Percentiles rank a stretch among this genome's conserved stretches.
These are phyloP conservation scores for Amphiprion clarkii DNA, from an alignment of 2,797 vertebrate genomes.

Conservation along the genomic window DNA sequence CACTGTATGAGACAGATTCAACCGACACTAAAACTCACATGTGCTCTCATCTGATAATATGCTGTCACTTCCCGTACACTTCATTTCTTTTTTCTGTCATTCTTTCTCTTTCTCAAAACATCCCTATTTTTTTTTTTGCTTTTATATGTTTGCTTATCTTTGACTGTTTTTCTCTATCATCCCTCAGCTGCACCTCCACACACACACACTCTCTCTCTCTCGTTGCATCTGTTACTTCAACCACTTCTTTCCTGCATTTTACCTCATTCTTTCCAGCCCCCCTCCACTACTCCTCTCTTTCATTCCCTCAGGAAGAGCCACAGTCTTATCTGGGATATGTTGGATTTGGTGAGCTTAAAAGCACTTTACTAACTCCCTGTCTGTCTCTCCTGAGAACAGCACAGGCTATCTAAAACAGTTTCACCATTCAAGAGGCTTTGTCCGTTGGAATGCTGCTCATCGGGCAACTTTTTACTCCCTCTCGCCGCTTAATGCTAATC, in stretches of 20 bases:
- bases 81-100: slow-evolving; percentile 29
- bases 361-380: slow-evolving; percentile 75
- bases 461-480: slow-evolving; percentile 47
- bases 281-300: slow-evolving; percentile 52
- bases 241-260: slow-evolving; percentile 49
- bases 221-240: slow-evolving; percentile 45
- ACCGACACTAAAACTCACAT: slow-evolving; percentile 57
- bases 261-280: slow-evolving; percentile 65
- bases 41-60: slow-evolving; percentile 57
- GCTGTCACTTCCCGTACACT: slow-evolving; percentile 32
- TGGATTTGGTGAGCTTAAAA: slow-evolving; percentile 83
- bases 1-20: slow-evolving; percentile 53
- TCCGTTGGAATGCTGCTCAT: slow-evolving; percentile 60
- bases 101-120: slow-evolving; percentile 9
- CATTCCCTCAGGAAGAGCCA: slow-evolving; percentile 71
- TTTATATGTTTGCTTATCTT: slow-evolving; percentile 31
- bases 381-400: slow-evolving; percentile 61
- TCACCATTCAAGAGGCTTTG: slow-evolving; percentile 55
- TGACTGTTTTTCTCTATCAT: slow-evolving; percentile 33
- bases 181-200: neutral
- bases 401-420: slow-evolving; percentile 58
- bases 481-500: slow-evolving; percentile 60
- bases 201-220: slow-evolving; percentile 1
- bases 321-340: slow-evolving; percentile 82
- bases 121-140: neutral